Conservation (phyloP, 1,140 invertebrate species). For the Eciton burchellii region DNA sequence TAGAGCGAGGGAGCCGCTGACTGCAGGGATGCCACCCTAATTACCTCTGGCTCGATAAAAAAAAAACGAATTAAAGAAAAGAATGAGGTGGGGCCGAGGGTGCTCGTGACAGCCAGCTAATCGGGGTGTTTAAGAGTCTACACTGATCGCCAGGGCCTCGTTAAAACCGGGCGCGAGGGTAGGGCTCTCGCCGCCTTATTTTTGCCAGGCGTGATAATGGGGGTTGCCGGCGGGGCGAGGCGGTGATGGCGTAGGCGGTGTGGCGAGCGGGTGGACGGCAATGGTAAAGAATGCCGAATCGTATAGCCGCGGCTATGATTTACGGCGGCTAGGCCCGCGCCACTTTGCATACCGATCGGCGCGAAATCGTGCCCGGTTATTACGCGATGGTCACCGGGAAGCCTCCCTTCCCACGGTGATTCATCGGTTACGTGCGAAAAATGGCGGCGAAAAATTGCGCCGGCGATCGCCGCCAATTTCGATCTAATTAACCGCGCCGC, state of each 20-base stretch:
- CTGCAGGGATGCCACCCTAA: slow-evolving; percentile 85
- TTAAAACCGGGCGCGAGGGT: slow-evolving; percentile 82
- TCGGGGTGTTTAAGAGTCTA: slow-evolving; percentile 86
- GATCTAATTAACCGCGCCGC: slow-evolving; percentile 63
- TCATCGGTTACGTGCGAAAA: slow-evolving; percentile 72
- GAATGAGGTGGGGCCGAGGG: slow-evolving; percentile 84
- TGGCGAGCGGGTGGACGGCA: slow-evolving; percentile 12
- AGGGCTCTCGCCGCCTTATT: slow-evolving; percentile 70
- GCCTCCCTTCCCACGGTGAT: slow-evolving; percentile 63
- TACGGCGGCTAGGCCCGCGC: slow-evolving; percentile 67
- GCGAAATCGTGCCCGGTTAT: slow-evolving; percentile 69
- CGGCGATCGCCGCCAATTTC: slow-evolving; percentile 60
- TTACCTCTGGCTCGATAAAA: slow-evolving; percentile 84
- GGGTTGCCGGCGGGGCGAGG: slow-evolving; percentile 66
- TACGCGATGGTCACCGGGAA: slow-evolving; percentile 63
- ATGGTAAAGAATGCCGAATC: slow-evolving; percentile 72
- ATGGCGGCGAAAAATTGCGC: slow-evolving; percentile 75
- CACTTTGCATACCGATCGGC: slow-evolving; percentile 76
- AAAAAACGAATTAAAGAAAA: slow-evolving; percentile 86
- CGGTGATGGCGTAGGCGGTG: slow-evolving; percentile 54
- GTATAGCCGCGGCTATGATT: slow-evolving; percentile 69
- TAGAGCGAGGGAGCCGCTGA: slow-evolving; percentile 72
- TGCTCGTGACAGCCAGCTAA: slow-evolving; percentile 85
- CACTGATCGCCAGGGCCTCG: slow-evolving; percentile 84
- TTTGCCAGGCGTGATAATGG: slow-evolving; percentile 73